Conservation (phyloP, 2,797 vertebrate genomes). For the Scolopax rusticola region DNA sequence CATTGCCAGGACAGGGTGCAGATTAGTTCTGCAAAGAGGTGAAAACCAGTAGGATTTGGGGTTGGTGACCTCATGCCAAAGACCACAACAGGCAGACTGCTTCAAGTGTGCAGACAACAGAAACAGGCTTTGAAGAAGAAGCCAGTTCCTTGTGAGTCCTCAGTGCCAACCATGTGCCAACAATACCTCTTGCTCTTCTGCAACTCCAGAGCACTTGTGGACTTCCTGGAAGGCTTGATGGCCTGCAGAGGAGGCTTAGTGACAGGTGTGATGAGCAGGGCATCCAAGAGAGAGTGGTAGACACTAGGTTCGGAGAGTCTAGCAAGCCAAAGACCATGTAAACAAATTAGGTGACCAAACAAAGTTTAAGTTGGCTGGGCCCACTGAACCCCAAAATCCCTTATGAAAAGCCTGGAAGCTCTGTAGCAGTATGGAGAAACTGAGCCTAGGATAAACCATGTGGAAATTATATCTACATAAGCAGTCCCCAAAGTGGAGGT, state of each 20-base stretch:
- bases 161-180: neutral
- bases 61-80: neutral
- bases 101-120: neutral
- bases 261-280: slow-evolving; percentile 83
- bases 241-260: slow-evolving; percentile 65
- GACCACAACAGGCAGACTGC: neutral
- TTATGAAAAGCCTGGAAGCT: neutral
- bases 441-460: neutral
- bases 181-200: slow-evolving; percentile 72
- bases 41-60: neutral
- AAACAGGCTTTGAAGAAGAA: neutral
- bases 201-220: slow-evolving; percentile 71
- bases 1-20: neutral
- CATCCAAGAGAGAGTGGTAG: slow-evolving; percentile 79
- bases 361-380: neutral
- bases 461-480: neutral
- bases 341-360: neutral
- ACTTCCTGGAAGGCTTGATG: slow-evolving; percentile 68
- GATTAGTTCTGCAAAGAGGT: neutral
- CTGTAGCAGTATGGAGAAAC: neutral
- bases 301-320: slow-evolving; percentile 71
- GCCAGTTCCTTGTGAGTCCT: neutral
- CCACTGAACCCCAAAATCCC: neutral
- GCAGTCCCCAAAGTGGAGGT: neutral
- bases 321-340: slow-evolving; percentile 35